These are phyloP conservation scores for Neolamprologus fasciatus DNA, from an alignment of 2,113 vertebrate species.

Conservation along the genomic window DNA sequence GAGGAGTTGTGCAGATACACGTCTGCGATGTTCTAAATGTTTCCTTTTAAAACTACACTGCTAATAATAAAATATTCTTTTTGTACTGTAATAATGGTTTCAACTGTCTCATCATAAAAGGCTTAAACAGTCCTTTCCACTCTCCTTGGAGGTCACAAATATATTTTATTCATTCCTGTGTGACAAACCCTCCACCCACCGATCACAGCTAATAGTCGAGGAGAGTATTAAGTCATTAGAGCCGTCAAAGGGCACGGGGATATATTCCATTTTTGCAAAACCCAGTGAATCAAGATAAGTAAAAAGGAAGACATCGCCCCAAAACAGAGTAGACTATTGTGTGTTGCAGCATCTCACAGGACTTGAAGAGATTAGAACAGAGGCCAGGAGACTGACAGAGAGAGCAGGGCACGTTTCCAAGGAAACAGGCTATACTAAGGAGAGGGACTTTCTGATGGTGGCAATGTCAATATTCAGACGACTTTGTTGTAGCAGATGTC, in stretches of 20 bases:
- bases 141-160: background rate
- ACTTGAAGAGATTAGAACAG: slow-evolving; percentile 16
- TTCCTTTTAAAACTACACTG: background rate
- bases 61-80: background rate
- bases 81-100: slow-evolving; percentile 9
- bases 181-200: background rate
- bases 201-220: background rate
- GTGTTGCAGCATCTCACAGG: background rate
- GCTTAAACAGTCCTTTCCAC: background rate
- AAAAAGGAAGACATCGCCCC: background rate
- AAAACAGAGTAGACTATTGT: background rate
- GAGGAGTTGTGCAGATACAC: background rate
- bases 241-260: background rate
- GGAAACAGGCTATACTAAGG: slow-evolving; percentile 27
- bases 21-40: background rate
- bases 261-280: background rate
- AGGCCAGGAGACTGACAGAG: background rate
- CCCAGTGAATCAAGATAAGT: background rate
- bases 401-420: slow-evolving; percentile 41
- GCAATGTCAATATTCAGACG: background rate
- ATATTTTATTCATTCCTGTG: background rate
- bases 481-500: background rate
- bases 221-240: background rate
- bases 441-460: slow-evolving; percentile 1
- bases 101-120: background rate